Percentiles rank a stretch among this genome's conserved stretches.
These are phyloP conservation scores for Atopsyche davidsoni DNA, from an alignment of 1,140 invertebrate genomes.

Conservation along the genomic window DNA sequence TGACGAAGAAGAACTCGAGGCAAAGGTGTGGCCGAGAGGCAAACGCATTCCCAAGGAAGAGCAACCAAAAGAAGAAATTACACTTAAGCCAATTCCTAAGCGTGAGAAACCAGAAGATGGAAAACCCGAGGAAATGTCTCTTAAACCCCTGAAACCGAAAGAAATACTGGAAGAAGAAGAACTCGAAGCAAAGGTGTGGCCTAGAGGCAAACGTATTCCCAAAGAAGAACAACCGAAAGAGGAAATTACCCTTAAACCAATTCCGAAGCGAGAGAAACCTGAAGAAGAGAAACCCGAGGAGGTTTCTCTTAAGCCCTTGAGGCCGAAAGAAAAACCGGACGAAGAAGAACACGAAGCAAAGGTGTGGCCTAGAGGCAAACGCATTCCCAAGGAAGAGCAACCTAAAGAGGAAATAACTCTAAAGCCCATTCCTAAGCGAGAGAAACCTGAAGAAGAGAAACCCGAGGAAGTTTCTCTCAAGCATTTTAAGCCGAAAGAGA, in stretches of 20 bases:
- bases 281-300: slow-evolving; percentile 37
- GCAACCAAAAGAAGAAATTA: slow-evolving; percentile 41
- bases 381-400: slow-evolving; percentile 37
- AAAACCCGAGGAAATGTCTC: slow-evolving; percentile 30
- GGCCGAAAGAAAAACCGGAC: slow-evolving; percentile 35
- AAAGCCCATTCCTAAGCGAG: slow-evolving; percentile 44
- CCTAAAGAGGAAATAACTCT: slow-evolving; percentile 39
- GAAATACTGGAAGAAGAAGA: slow-evolving; percentile 33
- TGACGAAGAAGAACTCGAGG: slow-evolving; percentile 33
- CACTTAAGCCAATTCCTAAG: slow-evolving; percentile 32
- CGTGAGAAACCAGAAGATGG: slow-evolving; percentile 16
- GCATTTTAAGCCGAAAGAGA: slow-evolving; percentile 23
- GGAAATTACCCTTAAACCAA: slow-evolving; percentile 30
- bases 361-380: slow-evolving; percentile 42
- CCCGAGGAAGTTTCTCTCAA: slow-evolving; percentile 29
- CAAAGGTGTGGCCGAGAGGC: slow-evolving; percentile 36
- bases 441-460: slow-evolving; percentile 31
- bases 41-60: slow-evolving; percentile 38
- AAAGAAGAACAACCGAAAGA: slow-evolving; percentile 38
- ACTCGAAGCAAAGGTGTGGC: slow-evolving; percentile 39
- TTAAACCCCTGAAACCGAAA: slow-evolving; percentile 32
- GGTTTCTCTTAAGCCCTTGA: slow-evolving; percentile 41
- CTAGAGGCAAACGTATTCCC: slow-evolving; percentile 39
- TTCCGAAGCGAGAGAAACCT: slow-evolving; percentile 28
- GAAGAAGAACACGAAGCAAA: slow-evolving; percentile 37